Base-by-base conservation (phyloP, 2,888 invertebrate species). In the Hartigia nigra region DNA sequence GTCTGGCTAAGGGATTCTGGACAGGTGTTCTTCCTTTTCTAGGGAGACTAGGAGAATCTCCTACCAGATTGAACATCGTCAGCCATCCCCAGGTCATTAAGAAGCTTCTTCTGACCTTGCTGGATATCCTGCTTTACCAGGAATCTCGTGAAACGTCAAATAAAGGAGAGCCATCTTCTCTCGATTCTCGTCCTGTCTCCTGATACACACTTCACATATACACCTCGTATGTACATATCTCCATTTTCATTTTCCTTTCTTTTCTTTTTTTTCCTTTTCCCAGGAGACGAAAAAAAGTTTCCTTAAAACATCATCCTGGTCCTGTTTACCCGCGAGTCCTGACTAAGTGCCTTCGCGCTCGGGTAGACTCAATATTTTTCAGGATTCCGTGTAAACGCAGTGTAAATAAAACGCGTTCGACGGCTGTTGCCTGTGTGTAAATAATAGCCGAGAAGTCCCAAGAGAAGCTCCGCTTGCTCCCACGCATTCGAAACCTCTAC, bases 381-480 rank as follows among this genome's bases (percentile, higher is more conserved):
- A 84, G 83, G 83, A 87, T 88, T 88, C 86, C 88, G 82, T 86
- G 86, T 88, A 86, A 86, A 85, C 86, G 81, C 77, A 84, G 77
- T 79, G 83, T 83, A 88, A 88, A 88, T 83, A 88, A 75, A 84
- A 78, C 75, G 81, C 79, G 81, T 82, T 77, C 80, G 74, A 79
- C 83, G 84, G 55, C 82, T 75, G 82, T 86, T 86, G 82, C 79
- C 83, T 35, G 80, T 77, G 83, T 79, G 84, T 81, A 82, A 85
- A 86, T 55, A 55, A 55, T 82, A 77, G 35, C 74, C 74, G 34
- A 74, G 39, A 82, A 23, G 35, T 39, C 72, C 70, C 76, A 69
- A 70, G 37, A 34, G 75, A 34, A 36, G 36, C 76, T 32, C 39
- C 76, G 39, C 55, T 69, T n/a, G 72, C 72, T 72, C 72, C 72